Evolutionary conservation across 2,888 invertebrate species (phyloP), one percentile per base, ranked within the genome.

Genomic region (Empis livida): DNA sequence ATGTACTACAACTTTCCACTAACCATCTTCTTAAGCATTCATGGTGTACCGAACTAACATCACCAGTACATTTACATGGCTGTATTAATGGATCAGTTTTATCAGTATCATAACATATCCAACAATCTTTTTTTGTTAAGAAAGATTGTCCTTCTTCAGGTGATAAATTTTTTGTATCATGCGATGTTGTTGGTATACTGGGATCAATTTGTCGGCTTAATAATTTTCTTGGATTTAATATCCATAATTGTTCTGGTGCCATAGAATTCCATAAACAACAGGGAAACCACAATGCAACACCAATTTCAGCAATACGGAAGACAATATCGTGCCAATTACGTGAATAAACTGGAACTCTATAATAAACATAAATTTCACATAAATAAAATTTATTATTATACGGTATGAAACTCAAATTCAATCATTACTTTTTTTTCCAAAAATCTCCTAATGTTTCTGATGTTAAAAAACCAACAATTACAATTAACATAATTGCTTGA

Each of bases 221-320:
- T 60, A 94, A 75, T 62, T 87, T 84, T 57, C 88, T 80, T 37
- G 93, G 93, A 74, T 94, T 94, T 55, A 94, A 73, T 57, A 93
- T 84, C 94, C 93, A 94, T 53, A 94, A 73, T 67, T 90, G 83
- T 66, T 91, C 90, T 43, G 93, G 93, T 66, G 87, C 86, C 80
- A 91, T 90, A 56, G 89, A 92, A 73, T 94, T 94, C 94, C 94
- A 94, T 55, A 94, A 75, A 45, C 92, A 92, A 67, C 93, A 93
- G 31, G 93, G 92, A 71, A 93, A 94, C 93, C 93, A 94, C 61
- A 94, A 72, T 57, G 89, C 89, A 49, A 92, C 91, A 10, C 92
- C 93, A 58, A 93, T 86, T 76, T 94, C 94, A 43, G 86, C 88
- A 46, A 90, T 75, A 8, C 92, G 84, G 71, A 93, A 93, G 55